phyloP scores from a whole-genome alignment of 2,797 vertebrate genomes.

The Eupleurogrammus muticus region DNA sequence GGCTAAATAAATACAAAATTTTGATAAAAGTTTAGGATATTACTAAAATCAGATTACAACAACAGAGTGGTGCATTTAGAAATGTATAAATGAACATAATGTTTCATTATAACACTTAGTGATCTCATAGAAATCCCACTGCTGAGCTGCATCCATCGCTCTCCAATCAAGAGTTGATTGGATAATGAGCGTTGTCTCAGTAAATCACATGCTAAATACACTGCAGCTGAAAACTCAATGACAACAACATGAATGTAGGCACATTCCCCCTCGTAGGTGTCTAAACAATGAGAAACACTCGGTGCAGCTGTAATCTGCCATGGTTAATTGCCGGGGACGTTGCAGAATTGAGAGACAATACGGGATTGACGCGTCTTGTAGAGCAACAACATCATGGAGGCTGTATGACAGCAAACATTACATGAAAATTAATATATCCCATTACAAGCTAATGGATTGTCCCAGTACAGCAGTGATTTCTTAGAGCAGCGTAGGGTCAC shows the following conservation, averaged over 20 bases:
- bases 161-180: neutral
- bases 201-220: neutral
- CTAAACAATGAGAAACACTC: conserved; percentile 1
- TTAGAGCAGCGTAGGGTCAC: conserved; percentile 2
- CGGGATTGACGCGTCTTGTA: conserved; percentile 12
- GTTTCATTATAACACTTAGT: neutral
- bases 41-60: no score
- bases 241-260: neutral
- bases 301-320: conserved; percentile 1
- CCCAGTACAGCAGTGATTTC: neutral
- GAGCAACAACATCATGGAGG: conserved; percentile 10
- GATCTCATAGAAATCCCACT: neutral
- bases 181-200: neutral
- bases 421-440: conserved; percentile 9
- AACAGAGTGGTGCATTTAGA: no score
- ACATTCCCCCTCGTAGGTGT: neutral
- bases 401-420: conserved; percentile 8
- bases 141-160: neutral
- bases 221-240: no score
- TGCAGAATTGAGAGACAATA: conserved; percentile 29
- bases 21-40: no score
- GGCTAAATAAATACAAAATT: no score
- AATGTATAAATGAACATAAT: no score
- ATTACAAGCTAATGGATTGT: conserved; percentile 11
- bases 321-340: conserved; percentile 23